Evolutionary conservation across 2,113 vertebrate species (phyloP).

Genomic region (Elgaria multicarinata): DNA sequence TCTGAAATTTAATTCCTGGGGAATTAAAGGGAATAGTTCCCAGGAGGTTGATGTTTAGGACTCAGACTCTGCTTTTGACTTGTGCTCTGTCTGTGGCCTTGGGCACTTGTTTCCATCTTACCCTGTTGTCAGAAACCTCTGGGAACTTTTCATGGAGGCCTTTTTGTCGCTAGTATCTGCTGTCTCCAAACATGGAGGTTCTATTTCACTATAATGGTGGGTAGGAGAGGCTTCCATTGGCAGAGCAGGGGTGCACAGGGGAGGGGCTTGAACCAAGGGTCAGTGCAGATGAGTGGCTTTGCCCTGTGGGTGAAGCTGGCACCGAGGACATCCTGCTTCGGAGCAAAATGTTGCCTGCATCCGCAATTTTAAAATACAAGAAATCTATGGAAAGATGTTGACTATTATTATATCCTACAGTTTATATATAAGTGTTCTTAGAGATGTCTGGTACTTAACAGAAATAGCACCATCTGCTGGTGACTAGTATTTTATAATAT

Average conservation of each 20-base stretch:
- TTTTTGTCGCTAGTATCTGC: background rate
- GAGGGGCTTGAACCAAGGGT: background rate
- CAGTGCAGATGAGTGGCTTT: background rate
- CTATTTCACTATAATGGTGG: no score
- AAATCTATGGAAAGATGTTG: background rate
- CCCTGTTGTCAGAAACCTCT: background rate
- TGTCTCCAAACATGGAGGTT: background rate
- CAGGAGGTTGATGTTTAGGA: background rate
- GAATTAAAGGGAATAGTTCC: background rate
- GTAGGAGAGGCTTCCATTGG: background rate
- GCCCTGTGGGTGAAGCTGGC: no score
- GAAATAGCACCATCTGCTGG: slow-evolving; percentile 39
- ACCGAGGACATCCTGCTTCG: background rate
- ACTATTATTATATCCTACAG: background rate
- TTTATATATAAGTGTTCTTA: background rate
- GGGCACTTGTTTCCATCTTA: background rate
- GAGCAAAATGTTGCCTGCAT: background rate
- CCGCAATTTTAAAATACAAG: background rate
- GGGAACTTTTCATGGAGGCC: background rate
- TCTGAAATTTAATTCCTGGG: background rate
- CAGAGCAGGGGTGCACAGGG: background rate
- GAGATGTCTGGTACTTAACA: background rate
- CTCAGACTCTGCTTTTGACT: background rate
- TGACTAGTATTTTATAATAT: slow-evolving; percentile 5
- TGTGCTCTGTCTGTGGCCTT: background rate